Conservation (phyloP, 2,888 invertebrate species). For the Leistus spinibarbis region DNA sequence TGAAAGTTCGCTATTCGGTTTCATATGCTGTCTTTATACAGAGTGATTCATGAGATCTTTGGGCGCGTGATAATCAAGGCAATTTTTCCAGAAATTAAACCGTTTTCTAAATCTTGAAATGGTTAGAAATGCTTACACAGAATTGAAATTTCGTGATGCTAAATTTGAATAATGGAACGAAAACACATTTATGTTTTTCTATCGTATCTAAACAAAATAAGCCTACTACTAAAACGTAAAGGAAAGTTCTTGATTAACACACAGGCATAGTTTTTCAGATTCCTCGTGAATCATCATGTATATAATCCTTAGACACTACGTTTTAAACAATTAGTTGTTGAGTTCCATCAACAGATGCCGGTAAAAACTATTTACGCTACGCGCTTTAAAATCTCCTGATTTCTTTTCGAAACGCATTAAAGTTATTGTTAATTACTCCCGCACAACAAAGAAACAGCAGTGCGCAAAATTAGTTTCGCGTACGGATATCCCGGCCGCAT, state of each 20-base stretch:
- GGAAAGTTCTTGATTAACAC: background rate
- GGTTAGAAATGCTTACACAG: too few species aligned
- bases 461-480: too few species aligned
- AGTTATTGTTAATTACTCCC: background rate
- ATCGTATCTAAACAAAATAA: too few species aligned
- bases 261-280: background rate
- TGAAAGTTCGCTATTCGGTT: background rate
- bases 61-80: too few species aligned
- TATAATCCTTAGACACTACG: constrained; percentile 36
- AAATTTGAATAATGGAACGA: too few species aligned
- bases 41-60: background rate
- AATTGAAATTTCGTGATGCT: too few species aligned
- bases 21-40: background rate
- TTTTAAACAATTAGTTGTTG: constrained; percentile 15
- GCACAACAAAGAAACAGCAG: background rate
- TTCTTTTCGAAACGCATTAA: background rate
- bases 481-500: constrained; percentile 25
- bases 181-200: too few species aligned
- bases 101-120: too few species aligned
- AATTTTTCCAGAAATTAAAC: too few species aligned
- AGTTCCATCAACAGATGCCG: constrained; percentile 37
- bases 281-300: background rate
- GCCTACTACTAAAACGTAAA: too few species aligned
- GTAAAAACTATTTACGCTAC: background rate
- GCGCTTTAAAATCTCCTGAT: constrained; percentile 20